Evolutionary conservation across 2,888 invertebrate species (phyloP).

Genomic region (Drosophila paramelanica): DNA sequence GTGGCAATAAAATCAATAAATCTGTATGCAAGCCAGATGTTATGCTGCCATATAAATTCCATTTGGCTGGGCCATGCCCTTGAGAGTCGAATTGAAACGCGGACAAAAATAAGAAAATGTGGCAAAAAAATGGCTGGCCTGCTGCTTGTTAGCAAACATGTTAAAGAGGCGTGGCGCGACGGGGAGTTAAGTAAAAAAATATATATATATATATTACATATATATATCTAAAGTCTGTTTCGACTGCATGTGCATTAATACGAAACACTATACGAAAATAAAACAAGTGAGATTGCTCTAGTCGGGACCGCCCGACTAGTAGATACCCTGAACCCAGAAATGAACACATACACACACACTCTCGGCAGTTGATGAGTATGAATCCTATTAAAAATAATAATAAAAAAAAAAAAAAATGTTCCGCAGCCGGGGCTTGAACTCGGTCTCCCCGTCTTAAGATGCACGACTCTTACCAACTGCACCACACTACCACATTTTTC

Average conservation of each 20-base stretch:
- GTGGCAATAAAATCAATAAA: constrained; percentile 51
- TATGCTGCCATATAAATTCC: constrained; percentile 55
- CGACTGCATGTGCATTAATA: constrained; percentile 48
- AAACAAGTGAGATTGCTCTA: too few relatives aligned
- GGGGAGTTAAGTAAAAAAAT: constrained; percentile 2
- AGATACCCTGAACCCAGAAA: too few relatives aligned
- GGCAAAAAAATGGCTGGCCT: constrained; percentile 30
- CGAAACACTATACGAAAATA: constrained; percentile 18
- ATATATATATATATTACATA: constrained; percentile 23
- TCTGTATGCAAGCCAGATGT: constrained; percentile 42
- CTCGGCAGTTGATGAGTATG: too few relatives aligned
- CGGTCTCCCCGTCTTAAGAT: too few relatives aligned
- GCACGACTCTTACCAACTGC: too few relatives aligned
- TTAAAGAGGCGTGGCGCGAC: constrained; percentile 1
- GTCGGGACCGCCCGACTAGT: too few relatives aligned
- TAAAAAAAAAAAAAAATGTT: too few relatives aligned
- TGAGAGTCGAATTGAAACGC: constrained; percentile 59
- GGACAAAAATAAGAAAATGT: constrained; percentile 37
- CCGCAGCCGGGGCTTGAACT: too few relatives aligned
- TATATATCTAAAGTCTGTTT: not conserved
- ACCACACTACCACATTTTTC: too few relatives aligned
- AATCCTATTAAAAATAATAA: too few relatives aligned
- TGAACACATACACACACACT: too few relatives aligned
- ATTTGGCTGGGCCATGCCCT: constrained; percentile 64
- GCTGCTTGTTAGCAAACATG: constrained; percentile 60